Evolutionary conservation across 2,113 vertebrate species (phyloP).

Genomic region (Rhea americana): DNA sequence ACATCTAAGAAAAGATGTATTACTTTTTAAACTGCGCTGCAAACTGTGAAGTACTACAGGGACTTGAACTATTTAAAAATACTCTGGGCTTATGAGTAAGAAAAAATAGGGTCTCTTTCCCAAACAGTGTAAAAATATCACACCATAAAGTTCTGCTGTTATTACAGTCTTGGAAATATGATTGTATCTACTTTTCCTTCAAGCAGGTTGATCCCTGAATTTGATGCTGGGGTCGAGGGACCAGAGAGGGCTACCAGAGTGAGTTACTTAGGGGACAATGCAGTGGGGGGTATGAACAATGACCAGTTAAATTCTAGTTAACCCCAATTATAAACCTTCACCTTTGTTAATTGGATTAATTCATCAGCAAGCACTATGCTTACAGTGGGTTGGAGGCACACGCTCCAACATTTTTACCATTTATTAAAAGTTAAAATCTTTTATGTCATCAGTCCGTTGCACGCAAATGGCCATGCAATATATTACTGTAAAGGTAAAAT

Average conservation of each 20-base stretch:
- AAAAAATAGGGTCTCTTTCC: slow-evolving; percentile 61
- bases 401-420: slow-evolving; percentile 54
- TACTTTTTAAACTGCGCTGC: slow-evolving; percentile 81
- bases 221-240: slow-evolving; percentile 44
- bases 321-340: slow-evolving; percentile 82
- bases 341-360: slow-evolving; percentile 81
- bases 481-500: slow-evolving; percentile 68
- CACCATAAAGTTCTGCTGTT: slow-evolving; percentile 44
- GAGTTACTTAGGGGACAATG: slow-evolving; percentile 53
- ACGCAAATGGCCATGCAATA: slow-evolving; percentile 46
- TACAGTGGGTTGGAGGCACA: slow-evolving; percentile 45
- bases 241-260: slow-evolving; percentile 13
- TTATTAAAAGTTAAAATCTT: slow-evolving; percentile 70
- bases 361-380: slow-evolving; percentile 72
- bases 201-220: slow-evolving; percentile 46
- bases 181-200: slow-evolving; percentile 45
- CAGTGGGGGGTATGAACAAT: slow-evolving; percentile 71
- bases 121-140: slow-evolving; percentile 69
- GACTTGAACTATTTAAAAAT: slow-evolving; percentile 86
- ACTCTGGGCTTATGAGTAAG: slow-evolving; percentile 69
- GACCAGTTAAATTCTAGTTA: slow-evolving; percentile 82
- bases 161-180: slow-evolving; percentile 53
- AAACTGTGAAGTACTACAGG: slow-evolving; percentile 80
- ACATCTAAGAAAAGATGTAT: slow-evolving; percentile 85
- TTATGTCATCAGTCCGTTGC: slow-evolving; percentile 35